Evolutionary conservation across 2,888 invertebrate species (phyloP).

Genomic region (Acronicta aceris): DNA sequence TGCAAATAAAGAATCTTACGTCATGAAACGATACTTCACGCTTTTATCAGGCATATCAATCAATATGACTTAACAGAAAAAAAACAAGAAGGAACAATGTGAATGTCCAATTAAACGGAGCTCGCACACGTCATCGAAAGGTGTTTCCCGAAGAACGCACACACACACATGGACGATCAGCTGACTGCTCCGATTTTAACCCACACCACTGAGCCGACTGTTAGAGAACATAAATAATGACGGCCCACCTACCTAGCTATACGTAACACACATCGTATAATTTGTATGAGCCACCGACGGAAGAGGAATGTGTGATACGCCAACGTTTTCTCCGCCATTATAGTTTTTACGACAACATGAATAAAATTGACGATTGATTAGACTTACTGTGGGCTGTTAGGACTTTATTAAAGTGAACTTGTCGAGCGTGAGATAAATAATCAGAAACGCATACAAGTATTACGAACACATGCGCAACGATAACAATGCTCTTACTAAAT

Average conservation of each 20-base stretch:
- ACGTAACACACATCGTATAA: conserved; percentile 87
- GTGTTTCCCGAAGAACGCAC: conserved; percentile 89
- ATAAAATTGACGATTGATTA: conserved; percentile 77
- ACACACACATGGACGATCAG: conserved; percentile 83
- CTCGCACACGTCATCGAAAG: conserved; percentile 88
- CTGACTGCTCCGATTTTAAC: conserved; percentile 89
- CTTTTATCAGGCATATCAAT: conserved; percentile 67
- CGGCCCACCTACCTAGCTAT: conserved; percentile 88
- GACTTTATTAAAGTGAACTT: conserved; percentile 69
- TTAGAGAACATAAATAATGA: conserved; percentile 90
- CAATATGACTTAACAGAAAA: conserved; percentile 64
- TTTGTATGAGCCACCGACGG: conserved; percentile 84
- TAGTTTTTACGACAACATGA: conserved; percentile 77
- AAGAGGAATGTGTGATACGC: conserved; percentile 83
- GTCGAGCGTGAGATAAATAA: conserved; percentile 83
- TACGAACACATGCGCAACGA: conserved; percentile 73
- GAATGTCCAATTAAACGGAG: conserved; percentile 88
- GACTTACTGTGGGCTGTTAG: conserved; percentile 70
- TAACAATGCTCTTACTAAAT: conserved; percentile 67
- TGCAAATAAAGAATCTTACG: conserved; percentile 38
- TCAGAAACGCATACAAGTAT: conserved; percentile 78
- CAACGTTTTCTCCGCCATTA: conserved; percentile 77
- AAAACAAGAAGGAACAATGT: conserved; percentile 85
- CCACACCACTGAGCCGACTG: conserved; percentile 85
- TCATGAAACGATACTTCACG: conserved; percentile 57